Conservation (phyloP, 2,113 vertebrate species). For the Callopanchax toddi region DNA sequence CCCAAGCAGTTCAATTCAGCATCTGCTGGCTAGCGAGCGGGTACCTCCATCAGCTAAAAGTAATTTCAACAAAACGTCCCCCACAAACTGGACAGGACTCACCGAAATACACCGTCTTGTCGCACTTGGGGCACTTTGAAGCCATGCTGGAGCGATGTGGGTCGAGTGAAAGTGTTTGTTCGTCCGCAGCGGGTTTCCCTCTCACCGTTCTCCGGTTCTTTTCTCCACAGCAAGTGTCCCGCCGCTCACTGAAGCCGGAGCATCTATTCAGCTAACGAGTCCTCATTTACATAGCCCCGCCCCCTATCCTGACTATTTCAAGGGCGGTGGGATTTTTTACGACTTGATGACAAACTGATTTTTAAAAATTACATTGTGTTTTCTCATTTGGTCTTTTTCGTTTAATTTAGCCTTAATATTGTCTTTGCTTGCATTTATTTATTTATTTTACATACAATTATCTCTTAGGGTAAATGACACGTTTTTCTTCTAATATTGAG, state of each 20-base stretch:
- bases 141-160: conserved; percentile 79
- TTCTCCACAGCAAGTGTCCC: conserved; percentile 60
- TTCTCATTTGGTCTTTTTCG: background rate
- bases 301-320: conserved; percentile 46
- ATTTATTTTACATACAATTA: no score
- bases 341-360: background rate
- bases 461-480: no score
- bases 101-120: conserved; percentile 96
- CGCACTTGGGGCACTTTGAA: conserved; percentile 95
- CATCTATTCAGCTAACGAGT: conserved; percentile 57
- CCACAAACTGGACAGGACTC: conserved; percentile 58
- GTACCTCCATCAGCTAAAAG: conserved; percentile 19
- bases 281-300: conserved; percentile 75
- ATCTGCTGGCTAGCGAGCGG: background rate
- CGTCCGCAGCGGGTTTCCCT: background rate
- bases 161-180: conserved; percentile 27
- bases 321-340: background rate
- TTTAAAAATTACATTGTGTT: no score
- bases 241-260: conserved; percentile 34
- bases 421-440: no score
- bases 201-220: conserved; percentile 25
- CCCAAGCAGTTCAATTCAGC: background rate
- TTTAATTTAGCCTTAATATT: no score
- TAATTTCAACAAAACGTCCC: background rate
- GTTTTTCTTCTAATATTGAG: no score